Conservation (phyloP, 2,113 vertebrate species). For the Eubucco bourcierii region DNA sequence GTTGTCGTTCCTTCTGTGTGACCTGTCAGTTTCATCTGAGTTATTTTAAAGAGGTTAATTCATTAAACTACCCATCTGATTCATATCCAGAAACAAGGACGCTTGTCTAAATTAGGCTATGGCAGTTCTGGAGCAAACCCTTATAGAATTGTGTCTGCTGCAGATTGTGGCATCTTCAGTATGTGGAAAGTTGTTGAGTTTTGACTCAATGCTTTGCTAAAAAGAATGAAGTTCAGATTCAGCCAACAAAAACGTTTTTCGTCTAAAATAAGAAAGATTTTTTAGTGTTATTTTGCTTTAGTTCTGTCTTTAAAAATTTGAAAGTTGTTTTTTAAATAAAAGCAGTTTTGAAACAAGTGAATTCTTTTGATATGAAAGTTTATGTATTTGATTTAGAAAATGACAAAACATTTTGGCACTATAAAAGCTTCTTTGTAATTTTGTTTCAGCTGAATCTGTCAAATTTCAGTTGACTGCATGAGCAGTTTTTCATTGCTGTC, state of each 20-base stretch:
- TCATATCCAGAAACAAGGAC: slow-evolving; percentile 4
- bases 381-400: background rate
- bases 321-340: background rate
- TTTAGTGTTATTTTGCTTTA: background rate
- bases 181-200: background rate
- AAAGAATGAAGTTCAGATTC: background rate
- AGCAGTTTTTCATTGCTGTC: background rate
- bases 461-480: background rate
- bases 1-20: background rate
- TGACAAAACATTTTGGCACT: background rate
- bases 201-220: background rate
- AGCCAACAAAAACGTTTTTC: background rate
- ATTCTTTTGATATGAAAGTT: background rate
- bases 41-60: slow-evolving; percentile 49
- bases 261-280: background rate
- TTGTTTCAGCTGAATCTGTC: background rate
- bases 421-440: background rate
- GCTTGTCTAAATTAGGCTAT: background rate
- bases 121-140: background rate
- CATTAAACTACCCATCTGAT: background rate
- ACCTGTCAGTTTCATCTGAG: slow-evolving; percentile 25
- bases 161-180: background rate
- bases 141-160: background rate
- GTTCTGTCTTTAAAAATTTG: background rate
- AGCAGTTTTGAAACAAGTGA: background rate